Base-by-base conservation (phyloP, 1,140 invertebrate genomes). In the Ips nitidus region DNA sequence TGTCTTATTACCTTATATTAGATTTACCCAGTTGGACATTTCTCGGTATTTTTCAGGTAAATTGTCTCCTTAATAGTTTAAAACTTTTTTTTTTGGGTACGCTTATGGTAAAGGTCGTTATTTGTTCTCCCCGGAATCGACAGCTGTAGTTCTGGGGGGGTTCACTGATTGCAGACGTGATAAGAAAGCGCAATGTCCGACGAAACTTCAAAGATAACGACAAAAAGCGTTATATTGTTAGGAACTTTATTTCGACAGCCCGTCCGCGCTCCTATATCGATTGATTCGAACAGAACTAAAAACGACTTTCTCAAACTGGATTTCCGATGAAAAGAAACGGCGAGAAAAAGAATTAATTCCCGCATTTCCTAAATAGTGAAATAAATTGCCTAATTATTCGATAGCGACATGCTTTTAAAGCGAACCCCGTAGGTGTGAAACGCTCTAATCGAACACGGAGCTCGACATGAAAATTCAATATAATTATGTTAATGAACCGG, bases 391-490 rank as follows among this genome's bases (percentile, higher is more conserved):
- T 52, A 63, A 63, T 63, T 63, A 63, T 7, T 2, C 4, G 22
- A 61, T 61, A 43, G 4, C 7, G 47, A 61, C 61, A 63, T 22
- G 39, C 47, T 52, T 63, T 63, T 63, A 63, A n/a, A 37, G 6
- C 47, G 52, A 45, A 4, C 39, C 7, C 50, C 61, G 61, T 63
- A 52, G 61, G 61, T 52, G 61, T 61, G 45, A 63, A 52, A 63
- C 36, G 3, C 41, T 52, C 50, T 52, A 52, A 52, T 63, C 61
- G 45, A 61, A 61, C 43, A 37, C n/a, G n/a, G 22, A 38, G 8
- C 43, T 63, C 41, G 52, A 63, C 61, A 63, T 63, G 61, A 52
- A 63, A 63, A 63, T 63, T 63, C 61, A 52, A 63, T 63, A 63
- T 52, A 63, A 63, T 63, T 63, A 52, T 52, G 40, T 52, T 40